A percentile compares a stretch with the other conserved stretches of the same genome.
These are phyloP conservation scores for Dromaius novaehollandiae DNA, from an alignment of 2,113 vertebrate species.

Conservation along the genomic window DNA sequence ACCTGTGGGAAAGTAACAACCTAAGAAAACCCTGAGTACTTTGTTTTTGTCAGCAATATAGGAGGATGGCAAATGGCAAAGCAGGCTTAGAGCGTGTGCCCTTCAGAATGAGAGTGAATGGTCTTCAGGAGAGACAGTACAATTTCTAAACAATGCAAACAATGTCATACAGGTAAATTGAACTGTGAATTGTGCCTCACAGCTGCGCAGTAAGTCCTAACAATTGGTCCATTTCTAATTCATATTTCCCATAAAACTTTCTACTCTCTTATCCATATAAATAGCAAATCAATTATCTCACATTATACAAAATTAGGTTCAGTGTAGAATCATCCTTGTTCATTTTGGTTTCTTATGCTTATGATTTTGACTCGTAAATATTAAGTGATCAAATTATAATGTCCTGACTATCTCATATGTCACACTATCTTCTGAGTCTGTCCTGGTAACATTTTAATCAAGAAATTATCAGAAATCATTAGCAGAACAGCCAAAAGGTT, in stretches of 20 bases:
- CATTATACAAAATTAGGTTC: background rate
- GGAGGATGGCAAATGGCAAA: background rate
- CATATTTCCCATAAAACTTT: background rate
- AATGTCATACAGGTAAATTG: background rate
- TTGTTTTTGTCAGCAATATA: background rate
- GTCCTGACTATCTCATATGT: background rate
- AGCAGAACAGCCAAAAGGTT: background rate
- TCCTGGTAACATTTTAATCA: background rate
- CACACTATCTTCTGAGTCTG: background rate
- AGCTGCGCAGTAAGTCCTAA: background rate
- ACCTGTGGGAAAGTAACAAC: background rate
- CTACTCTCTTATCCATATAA: background rate
- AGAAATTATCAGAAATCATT: background rate
- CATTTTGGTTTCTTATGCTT: background rate
- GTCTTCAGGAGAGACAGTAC: background rate
- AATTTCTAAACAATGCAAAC: background rate
- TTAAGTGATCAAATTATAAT: background rate
- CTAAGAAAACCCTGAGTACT: background rate
- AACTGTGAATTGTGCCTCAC: background rate
- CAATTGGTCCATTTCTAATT: background rate
- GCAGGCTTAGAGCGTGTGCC: background rate
- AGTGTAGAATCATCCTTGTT: background rate
- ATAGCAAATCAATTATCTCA: background rate
- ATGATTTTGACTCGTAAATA: slow-evolving; percentile 11
- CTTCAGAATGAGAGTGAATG: background rate